Evolutionary conservation across 2,888 invertebrate species (phyloP).

Genomic region (Cephus runcator): DNA sequence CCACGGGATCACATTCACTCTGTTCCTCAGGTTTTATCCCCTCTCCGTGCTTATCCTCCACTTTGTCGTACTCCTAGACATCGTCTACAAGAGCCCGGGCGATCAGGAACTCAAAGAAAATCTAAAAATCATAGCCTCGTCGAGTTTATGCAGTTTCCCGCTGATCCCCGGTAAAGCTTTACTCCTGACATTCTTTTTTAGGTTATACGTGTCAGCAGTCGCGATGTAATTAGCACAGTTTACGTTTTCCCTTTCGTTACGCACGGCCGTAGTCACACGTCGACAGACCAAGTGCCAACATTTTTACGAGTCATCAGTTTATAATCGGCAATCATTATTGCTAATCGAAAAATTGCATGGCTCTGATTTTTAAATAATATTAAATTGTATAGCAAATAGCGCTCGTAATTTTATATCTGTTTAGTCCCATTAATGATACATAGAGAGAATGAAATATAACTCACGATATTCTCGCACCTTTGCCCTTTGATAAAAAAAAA

Average conservation of each 20-base stretch:
- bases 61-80: background rate
- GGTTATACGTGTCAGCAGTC: background rate
- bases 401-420: background rate
- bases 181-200: background rate
- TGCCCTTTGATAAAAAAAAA: background rate
- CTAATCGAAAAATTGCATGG: background rate
- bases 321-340: background rate
- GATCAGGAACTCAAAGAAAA: background rate
- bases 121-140: background rate
- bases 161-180: background rate
- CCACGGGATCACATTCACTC: background rate
- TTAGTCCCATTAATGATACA: background rate
- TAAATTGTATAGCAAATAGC: background rate
- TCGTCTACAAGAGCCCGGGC: background rate
- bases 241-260: constrained; percentile 55
- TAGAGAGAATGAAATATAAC: background rate
- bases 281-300: background rate
- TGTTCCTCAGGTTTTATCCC: background rate
- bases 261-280: constrained; percentile 38
- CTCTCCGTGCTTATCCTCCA: background rate
- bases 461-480: background rate
- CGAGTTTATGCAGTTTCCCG: background rate
- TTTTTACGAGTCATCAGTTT: background rate
- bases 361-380: background rate
- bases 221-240: constrained; percentile 18